Evolutionary conservation across 2,888 invertebrate genomes (phyloP).

Genomic region (Acleris laterana): DNA sequence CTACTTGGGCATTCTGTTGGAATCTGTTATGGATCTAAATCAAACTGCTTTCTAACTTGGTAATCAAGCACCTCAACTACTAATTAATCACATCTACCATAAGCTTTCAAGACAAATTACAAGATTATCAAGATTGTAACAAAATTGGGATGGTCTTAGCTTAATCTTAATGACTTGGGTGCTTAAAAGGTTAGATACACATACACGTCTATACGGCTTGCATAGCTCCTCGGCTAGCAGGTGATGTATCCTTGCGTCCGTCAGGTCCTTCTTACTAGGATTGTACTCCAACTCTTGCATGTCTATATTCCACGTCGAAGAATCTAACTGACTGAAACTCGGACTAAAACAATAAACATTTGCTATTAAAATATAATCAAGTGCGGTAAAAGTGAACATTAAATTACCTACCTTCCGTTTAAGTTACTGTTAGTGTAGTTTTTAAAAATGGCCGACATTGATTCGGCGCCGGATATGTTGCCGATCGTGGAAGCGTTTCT

Average conservation of each 20-base stretch:
- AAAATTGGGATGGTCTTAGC: conserved; percentile 1
- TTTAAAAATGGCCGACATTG: conserved; percentile 95
- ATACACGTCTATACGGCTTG: conserved; percentile 94
- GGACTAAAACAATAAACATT: conserved; percentile 82
- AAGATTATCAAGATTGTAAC: conserved; percentile 3
- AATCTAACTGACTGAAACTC: conserved; percentile 93
- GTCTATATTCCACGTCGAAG: conserved; percentile 95
- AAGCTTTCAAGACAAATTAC: conserved; percentile 6
- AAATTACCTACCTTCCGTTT: conserved; percentile 88
- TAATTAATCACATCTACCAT: not conserved
- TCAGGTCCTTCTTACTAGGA: conserved; percentile 95
- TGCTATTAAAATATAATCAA: conserved; percentile 15
- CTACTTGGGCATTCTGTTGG: too few species aligned
- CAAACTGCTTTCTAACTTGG: not conserved
- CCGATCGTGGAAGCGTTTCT: conserved; percentile 94
- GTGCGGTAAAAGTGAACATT: conserved; percentile 21
- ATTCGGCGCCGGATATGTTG: conserved; percentile 94
- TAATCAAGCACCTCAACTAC: not conserved
- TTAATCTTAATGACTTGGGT: conserved; percentile 26
- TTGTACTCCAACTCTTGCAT: conserved; percentile 97
- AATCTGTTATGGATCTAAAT: too few species aligned
- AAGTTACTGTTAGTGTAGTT: conserved; percentile 93
- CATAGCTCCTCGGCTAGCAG: conserved; percentile 94
- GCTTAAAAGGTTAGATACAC: conserved; percentile 53
- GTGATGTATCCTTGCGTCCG: conserved; percentile 97